Base-by-base conservation (phyloP, 2,888 invertebrate genomes). In the Eristalis intricaria region DNA sequence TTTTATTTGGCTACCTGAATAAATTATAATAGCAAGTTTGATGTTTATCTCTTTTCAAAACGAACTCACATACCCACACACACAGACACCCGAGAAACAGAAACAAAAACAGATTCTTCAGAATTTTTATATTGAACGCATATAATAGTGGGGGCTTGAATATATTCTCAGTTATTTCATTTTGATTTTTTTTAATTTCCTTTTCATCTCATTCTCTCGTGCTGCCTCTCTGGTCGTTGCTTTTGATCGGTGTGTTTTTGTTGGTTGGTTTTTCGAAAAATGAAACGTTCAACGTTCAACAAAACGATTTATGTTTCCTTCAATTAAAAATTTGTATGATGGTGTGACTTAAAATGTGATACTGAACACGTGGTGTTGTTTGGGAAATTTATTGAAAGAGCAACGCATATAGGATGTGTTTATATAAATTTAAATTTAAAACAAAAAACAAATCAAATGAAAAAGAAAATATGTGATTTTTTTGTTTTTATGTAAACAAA, bases 1-100 rank as follows among this genome's bases (percentile, higher is more conserved):
- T 83, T 86, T 83, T 86, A 79, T 83, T 86, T 83, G 70, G 83
- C 86, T 86, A 86, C 86, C 83, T 82, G 86, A 86, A 86, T 86
- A 86, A 86, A 86, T 86, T 86, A 86, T 79, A 71, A 65, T 60
- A 82, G 73, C 76, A 71, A 71, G 75, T 73, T 77, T 81, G 77
- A 85, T 85, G 77, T 74, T 81, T 77, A 82, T 86, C 83, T 86
- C 66, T 69, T 74, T 66, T 73, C 64, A 43, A 75, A 60, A 19
- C 50, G 8, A 50, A 50, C 50, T 19, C 50, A 50, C 50, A 50
- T n/a, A n/a, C n/a, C 66, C 38, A 50, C n/a, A 50, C 19, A 50
- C 50, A 50, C 60, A 58, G 0, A 64, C 70, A 35, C 68, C 23
- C 50, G 43, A 64, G 63, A 74, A 64, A 43, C 50, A 35, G 43